Percentiles rank a stretch among this genome's conserved stretches.
Evolutionary conservation across 1,140 invertebrate genomes (phyloP).

Genomic region (Aphis craccivora): DNA sequence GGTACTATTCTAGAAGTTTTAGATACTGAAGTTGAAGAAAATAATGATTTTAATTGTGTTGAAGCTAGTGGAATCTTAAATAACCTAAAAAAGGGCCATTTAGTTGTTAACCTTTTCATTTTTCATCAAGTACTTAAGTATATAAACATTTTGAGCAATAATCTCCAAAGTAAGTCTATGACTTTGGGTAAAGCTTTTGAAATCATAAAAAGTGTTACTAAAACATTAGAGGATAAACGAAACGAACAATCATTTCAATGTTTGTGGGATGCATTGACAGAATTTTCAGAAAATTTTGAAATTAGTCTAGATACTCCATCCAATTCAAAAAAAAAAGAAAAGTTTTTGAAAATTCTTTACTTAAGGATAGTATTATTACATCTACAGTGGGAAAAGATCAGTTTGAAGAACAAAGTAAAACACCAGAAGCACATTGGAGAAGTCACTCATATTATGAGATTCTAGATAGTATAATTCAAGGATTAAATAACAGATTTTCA

Average conservation of each 20-base stretch:
- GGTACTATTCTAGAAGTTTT: constrained; percentile 14
- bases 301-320: neutral
- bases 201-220: neutral
- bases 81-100: constrained; percentile 2
- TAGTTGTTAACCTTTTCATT: constrained; percentile 7
- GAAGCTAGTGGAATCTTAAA: neutral
- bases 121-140: constrained; percentile 8
- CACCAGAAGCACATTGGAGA: neutral
- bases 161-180: constrained; percentile 6
- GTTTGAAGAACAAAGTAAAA: neutral
- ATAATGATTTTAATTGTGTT: constrained; percentile 14
- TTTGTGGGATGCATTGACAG: neutral
- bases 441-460: constrained; percentile 8
- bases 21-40: neutral
- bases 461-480: constrained; percentile 7
- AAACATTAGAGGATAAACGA: constrained; percentile 7
- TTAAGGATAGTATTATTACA: neutral
- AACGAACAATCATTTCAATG: neutral
- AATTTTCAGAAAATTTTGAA: neutral
- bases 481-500: neutral
- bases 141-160: neutral
- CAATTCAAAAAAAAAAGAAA: neutral
- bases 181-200: constrained; percentile 15
- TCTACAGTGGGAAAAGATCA: neutral
- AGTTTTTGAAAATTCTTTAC: constrained; percentile 19